Evolutionary conservation across 2,113 vertebrate species (phyloP), one percentile per base, ranked within the genome.

Genomic region (Centrocercus urophasianus): DNA sequence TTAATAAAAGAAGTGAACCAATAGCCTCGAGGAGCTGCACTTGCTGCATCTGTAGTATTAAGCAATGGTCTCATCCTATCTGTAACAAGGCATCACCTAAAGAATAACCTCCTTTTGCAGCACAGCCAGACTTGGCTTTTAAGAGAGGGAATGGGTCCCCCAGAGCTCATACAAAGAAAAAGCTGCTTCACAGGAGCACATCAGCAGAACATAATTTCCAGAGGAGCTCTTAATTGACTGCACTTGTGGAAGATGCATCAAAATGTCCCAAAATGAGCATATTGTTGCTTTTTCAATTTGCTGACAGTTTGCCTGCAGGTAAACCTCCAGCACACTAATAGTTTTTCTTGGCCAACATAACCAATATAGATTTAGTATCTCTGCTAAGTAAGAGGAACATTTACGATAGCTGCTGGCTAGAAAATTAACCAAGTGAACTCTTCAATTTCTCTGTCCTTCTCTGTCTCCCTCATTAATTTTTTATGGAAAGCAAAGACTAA

Each of bases 381-480:
- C 47, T 38, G 28, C 80, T 84, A 91, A 91, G 77, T 90, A 83
- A 88, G 73, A 93, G 82, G 69, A 90, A 66, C 57, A 91, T 93
- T 83, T 84, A 79, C 71, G 66, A 90, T 87, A 88, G 86, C 82
- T 97, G 57, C 87, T 91, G 82, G 77, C 65, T 93, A 85, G 86
- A 92, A 74, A 97, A 94, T 94, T 71, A 92, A 59, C 78, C 83
- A 94, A 96, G 43, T 70, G 60, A 96, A 95, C 83, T 94, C 96
- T 52, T 89, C 88, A 89, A 92, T 78, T 89, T 59, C 43, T 91
- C 59, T 91, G 60, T 90, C 73, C 83, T 67, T 91, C 50, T 60
- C 43, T 64, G 32, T 76, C 63, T 97, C 82, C 52, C 85, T 86
- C 78, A 86, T 77, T 93, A 96, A 61, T 93, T 61, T 91, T 96